Conservation (phyloP, 1,140 invertebrate species). For the Formica selysi region DNA sequence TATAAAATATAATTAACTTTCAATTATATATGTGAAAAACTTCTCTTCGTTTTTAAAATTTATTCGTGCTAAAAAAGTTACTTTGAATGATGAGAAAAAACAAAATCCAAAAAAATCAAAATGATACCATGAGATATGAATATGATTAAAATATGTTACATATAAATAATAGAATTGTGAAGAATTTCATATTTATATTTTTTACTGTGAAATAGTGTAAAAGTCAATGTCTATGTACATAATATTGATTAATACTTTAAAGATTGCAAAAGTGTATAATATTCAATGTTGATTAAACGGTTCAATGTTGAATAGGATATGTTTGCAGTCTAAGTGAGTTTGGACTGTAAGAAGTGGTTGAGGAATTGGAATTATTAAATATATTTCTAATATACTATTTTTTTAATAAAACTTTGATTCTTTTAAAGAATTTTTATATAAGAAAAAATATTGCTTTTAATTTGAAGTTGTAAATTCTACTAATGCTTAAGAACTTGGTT, state of each 20-base stretch:
- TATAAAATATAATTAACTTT: neutral
- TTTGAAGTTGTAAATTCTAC: constrained; percentile 20
- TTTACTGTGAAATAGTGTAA: constrained; percentile 13
- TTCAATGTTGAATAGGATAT: neutral
- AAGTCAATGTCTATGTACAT: constrained; percentile 1
- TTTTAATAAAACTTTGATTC: constrained; percentile 48
- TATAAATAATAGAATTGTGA: constrained; percentile 13
- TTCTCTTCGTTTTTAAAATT: neutral
- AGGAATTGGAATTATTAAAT: constrained; percentile 32
- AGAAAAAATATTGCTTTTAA: constrained; percentile 55
- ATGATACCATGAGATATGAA: neutral
- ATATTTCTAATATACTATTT: constrained; percentile 24
- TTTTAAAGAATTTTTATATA: constrained; percentile 42
- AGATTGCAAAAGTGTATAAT: neutral
- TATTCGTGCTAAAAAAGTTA: neutral
- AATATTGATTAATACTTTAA: constrained; percentile 23
- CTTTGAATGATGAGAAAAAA: neutral
- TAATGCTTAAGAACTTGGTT: neutral
- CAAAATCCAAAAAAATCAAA: neutral
- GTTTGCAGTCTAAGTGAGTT: neutral
- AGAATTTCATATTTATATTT: constrained; percentile 30
- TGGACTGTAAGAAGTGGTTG: constrained; percentile 9
- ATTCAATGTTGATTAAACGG: neutral
- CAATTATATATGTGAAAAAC: neutral
- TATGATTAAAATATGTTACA: constrained; percentile 3